phyloP scores from a whole-genome alignment of 2,797 vertebrate species.

The Echeneis naucrates region DNA sequence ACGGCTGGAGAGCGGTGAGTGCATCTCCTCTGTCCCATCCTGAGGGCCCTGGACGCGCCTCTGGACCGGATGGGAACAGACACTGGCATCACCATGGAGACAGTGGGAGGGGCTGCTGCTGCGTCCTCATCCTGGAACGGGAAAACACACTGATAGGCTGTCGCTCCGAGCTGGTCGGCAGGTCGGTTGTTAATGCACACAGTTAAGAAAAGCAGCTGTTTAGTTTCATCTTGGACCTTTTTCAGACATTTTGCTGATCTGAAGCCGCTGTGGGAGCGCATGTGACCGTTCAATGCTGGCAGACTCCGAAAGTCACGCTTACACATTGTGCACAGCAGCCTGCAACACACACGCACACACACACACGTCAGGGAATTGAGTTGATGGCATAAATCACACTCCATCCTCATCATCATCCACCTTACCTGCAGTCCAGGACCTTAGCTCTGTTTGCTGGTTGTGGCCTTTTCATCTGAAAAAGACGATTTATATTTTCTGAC shows the following conservation, averaged over 20 bases:
- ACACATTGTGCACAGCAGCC: constrained; percentile 90
- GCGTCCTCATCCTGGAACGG: constrained; percentile 62
- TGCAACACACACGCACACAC: constrained; percentile 60
- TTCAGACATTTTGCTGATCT: constrained; percentile 63
- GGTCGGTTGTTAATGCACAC: too few relatives aligned
- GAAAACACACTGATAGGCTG: too few relatives aligned
- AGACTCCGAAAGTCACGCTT: constrained; percentile 93
- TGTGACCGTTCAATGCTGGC: constrained; percentile 95
- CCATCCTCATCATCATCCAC: not conserved
- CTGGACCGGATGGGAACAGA: constrained; percentile 85
- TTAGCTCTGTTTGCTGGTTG: not conserved
- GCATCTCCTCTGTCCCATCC: constrained; percentile 2
- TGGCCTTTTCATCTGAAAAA: constrained; percentile 21
- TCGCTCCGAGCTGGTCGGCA: not conserved
- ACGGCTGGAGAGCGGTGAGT: constrained; percentile 40
- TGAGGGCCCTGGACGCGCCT: not conserved
- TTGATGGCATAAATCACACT: too few relatives aligned
- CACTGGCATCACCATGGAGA: constrained; percentile 90
- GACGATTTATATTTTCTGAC: not conserved
- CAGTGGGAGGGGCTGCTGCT: constrained; percentile 57
- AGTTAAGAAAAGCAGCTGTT: not conserved
- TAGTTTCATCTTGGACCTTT: constrained; percentile 36
- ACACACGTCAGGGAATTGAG: not conserved
- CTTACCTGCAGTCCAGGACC: constrained; percentile 36
- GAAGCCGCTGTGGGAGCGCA: constrained; percentile 91